Evolutionary conservation across 2,888 invertebrate species (phyloP).

Genomic region (Diabrotica balteata): DNA sequence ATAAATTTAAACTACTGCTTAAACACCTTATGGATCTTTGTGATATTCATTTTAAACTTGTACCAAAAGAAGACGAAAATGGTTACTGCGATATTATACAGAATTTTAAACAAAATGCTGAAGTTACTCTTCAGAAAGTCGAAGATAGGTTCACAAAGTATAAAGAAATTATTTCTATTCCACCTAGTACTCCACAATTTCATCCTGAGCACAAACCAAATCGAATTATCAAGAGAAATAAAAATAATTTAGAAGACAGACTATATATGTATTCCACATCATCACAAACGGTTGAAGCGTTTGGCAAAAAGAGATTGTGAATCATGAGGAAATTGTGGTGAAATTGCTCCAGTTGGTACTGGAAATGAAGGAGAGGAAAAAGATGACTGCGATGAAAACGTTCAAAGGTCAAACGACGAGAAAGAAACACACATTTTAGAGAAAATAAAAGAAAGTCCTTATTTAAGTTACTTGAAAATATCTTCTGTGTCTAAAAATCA

Average conservation of each 20-base stretch:
- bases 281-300: constrained; percentile 48
- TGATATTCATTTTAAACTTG: constrained; percentile 37
- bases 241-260: constrained; percentile 37
- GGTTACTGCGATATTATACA: constrained; percentile 41
- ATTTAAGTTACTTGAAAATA: too few species aligned
- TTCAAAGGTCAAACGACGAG: too few species aligned
- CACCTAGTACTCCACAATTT: constrained; percentile 31
- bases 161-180: constrained; percentile 38
- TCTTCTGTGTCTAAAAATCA: too few species aligned
- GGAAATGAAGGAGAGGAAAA: constrained; percentile 32
- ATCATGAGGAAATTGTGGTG: constrained; percentile 42
- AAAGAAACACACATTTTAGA: too few species aligned
- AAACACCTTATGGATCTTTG: constrained; percentile 44
- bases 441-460: too few species aligned
- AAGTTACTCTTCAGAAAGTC: constrained; percentile 42
- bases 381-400: constrained; percentile 20
- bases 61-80: constrained; percentile 32
- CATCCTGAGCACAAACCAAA: constrained; percentile 19
- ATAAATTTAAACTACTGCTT: constrained; percentile 62
- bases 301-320: constrained; percentile 47
- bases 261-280: constrained; percentile 54
- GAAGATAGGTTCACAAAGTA: constrained; percentile 39
- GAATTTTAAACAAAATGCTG: constrained; percentile 42
- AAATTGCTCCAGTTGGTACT: constrained; percentile 45
- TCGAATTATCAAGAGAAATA: constrained; percentile 26